phyloP scores from a whole-genome alignment of 2,113 vertebrate genomes.

The Sminthopsis crassicaudata region DNA sequence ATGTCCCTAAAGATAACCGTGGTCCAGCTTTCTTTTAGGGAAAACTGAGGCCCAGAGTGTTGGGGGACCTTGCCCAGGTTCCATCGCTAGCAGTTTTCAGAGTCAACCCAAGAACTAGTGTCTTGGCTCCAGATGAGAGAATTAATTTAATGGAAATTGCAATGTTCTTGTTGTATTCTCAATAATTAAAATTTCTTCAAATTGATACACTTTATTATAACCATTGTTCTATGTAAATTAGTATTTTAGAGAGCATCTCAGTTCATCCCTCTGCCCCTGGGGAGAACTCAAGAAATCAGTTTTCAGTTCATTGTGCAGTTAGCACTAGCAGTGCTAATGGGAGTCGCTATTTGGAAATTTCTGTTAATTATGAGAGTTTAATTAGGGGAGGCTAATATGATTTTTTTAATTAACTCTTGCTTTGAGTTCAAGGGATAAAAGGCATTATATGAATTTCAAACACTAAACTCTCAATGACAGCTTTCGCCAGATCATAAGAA shows the following conservation, averaged over 20 bases:
- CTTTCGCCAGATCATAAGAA: conserved; percentile 1
- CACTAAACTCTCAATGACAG: neutral
- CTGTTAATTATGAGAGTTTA: conserved; percentile 23
- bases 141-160: neutral
- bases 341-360: neutral
- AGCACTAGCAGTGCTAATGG: neutral
- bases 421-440: neutral
- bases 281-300: conserved; percentile 4
- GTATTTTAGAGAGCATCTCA: neutral
- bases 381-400: neutral
- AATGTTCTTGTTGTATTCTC: conserved; percentile 20
- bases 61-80: neutral
- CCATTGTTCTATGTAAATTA: neutral
- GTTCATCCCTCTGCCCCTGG: neutral
- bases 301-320: conserved; percentile 15
- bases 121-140: neutral
- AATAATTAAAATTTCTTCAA: conserved; percentile 3
- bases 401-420: neutral
- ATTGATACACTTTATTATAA: neutral
- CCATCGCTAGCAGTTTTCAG: neutral
- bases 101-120: neutral
- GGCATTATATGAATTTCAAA: neutral
- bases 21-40: neutral
- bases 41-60: neutral
- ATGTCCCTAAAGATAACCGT: neutral